A percentile compares a stretch with the other conserved stretches of the same genome.
Evolutionary conservation across 2,888 invertebrate genomes (phyloP).

Genomic region (Beris morrisii): DNA sequence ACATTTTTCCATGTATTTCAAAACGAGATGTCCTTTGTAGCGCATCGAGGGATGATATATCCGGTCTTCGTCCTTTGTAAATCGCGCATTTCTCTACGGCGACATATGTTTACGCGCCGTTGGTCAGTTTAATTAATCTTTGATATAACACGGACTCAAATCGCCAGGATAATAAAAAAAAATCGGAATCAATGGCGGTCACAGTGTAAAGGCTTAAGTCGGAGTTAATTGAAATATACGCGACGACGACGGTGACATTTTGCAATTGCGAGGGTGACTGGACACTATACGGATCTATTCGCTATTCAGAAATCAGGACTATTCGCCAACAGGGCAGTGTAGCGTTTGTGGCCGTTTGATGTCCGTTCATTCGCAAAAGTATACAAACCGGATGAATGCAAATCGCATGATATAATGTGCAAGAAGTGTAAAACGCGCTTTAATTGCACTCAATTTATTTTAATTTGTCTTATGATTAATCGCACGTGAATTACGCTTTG

Average conservation of each 20-base stretch:
- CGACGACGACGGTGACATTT: conserved; percentile 23
- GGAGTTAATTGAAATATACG: conserved; percentile 39
- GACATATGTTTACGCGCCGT: conserved; percentile 39
- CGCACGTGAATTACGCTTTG: conserved; percentile 35
- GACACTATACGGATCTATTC: background rate
- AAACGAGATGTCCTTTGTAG: conserved; percentile 21
- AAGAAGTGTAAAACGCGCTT: conserved; percentile 35
- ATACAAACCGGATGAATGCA: conserved; percentile 28
- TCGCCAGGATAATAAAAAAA: conserved; percentile 6
- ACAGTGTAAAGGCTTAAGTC: conserved; percentile 30
- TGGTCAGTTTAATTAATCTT: conserved; percentile 40
- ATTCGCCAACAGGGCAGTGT: too few relatives aligned
- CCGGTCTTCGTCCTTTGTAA: conserved; percentile 32
- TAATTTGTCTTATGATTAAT: conserved; percentile 40
- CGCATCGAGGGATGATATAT: conserved; percentile 19
- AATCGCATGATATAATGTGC: conserved; percentile 20
- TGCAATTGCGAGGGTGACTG: conserved; percentile 18
- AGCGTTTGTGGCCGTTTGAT: conserved; percentile 31
- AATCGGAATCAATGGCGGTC: conserved; percentile 9
- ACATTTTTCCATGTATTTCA: conserved; percentile 13
- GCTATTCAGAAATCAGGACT: too few relatives aligned
- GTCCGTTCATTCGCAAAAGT: conserved; percentile 30
- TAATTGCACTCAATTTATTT: conserved; percentile 40
- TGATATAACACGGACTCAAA: conserved; percentile 34
- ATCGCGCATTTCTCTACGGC: conserved; percentile 33